Evolutionary conservation across 1,140 invertebrate species (phyloP).

Genomic region (Ceratina calcarata): DNA sequence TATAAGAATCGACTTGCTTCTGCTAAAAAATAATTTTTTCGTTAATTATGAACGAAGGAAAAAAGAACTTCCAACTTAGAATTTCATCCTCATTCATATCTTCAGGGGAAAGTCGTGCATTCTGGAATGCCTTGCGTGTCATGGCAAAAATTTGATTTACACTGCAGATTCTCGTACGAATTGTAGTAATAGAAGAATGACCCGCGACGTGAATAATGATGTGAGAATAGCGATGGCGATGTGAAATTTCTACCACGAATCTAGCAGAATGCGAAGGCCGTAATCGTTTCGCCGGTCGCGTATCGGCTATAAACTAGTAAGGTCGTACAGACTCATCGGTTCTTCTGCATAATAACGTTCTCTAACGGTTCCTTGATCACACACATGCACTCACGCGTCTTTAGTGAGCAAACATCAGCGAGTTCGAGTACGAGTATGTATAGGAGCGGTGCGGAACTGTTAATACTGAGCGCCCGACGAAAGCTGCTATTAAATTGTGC

Average conservation of each 20-base stretch:
- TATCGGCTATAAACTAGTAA: background rate
- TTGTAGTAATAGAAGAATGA: no score
- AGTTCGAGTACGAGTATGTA: background rate
- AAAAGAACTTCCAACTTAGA: no score
- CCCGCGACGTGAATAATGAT: no score
- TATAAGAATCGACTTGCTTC: no score
- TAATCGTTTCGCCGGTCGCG: background rate
- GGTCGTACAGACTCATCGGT: background rate
- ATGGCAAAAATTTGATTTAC: no score
- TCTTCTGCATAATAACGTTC: background rate
- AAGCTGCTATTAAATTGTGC: slow-evolving; percentile 3
- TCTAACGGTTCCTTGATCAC: background rate
- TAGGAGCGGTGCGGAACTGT: background rate
- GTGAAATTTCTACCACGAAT: background rate
- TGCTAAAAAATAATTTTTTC: no score
- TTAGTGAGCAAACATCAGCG: slow-evolving; percentile 8
- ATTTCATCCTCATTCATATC: no score
- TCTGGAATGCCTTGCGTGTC: no score
- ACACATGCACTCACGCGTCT: background rate
- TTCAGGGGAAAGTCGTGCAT: no score
- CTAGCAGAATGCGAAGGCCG: background rate
- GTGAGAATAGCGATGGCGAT: no score
- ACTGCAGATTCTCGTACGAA: no score
- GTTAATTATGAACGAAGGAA: no score
- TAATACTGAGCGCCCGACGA: slow-evolving; percentile 24